phyloP scores from a whole-genome alignment of 1,140 invertebrate genomes.

The Chymomyza costata region DNA sequence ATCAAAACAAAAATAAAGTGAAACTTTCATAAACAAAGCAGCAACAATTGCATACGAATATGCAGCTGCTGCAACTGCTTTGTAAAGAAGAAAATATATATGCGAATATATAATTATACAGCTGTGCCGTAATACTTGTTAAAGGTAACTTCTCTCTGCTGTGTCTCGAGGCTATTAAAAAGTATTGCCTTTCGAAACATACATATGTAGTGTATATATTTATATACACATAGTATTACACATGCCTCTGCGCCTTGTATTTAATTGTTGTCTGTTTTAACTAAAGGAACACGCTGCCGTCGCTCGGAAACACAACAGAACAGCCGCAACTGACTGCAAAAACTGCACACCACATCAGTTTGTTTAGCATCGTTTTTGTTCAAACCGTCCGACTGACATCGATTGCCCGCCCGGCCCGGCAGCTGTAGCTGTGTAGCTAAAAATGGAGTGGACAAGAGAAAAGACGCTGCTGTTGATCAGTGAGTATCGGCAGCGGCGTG shows the following conservation, averaged over 20 bases:
- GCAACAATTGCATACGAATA: no score
- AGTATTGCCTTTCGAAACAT: slow-evolving; percentile 4
- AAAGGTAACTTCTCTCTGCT: slow-evolving; percentile 9
- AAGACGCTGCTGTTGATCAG: slow-evolving; percentile 65
- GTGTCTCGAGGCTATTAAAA: slow-evolving; percentile 25
- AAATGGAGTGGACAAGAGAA: slow-evolving; percentile 74
- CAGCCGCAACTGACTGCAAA: slow-evolving; percentile 30
- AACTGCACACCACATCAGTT: slow-evolving; percentile 15
- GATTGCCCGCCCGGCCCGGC: slow-evolving; percentile 22
- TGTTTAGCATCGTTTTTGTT: slow-evolving; percentile 34
- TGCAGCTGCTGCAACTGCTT: slow-evolving; percentile 21
- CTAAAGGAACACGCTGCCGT: slow-evolving; percentile 24
- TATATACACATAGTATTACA: neutral
- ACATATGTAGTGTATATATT: slow-evolving; percentile 11
- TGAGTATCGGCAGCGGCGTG: slow-evolving; percentile 64
- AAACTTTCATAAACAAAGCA: no score
- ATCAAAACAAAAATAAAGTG: no score
- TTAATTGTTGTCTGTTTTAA: slow-evolving; percentile 11
- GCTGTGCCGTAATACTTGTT: no score
- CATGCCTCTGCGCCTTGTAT: slow-evolving; percentile 19
- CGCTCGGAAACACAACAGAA: slow-evolving; percentile 25
- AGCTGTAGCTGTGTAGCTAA: slow-evolving; percentile 47
- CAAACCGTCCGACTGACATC: slow-evolving; percentile 31
- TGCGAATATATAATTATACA: no score
- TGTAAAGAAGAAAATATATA: slow-evolving; percentile 23